phyloP scores from a whole-genome alignment of 2,797 vertebrate genomes.

The Graptemys geographica region DNA sequence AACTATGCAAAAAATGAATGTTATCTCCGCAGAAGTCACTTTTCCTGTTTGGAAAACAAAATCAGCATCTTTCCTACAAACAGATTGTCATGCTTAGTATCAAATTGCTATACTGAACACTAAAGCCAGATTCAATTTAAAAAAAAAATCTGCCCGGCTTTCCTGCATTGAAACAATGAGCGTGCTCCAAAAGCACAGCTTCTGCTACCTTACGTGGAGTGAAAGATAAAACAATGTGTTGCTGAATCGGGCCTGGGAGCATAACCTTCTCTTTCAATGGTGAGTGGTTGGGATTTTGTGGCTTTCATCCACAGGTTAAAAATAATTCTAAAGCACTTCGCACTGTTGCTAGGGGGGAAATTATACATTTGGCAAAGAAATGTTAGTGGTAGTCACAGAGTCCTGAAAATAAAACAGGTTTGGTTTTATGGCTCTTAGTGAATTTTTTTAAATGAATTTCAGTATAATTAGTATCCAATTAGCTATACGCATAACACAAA shows the following conservation, averaged over 20 bases:
- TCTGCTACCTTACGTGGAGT: conserved; percentile 1
- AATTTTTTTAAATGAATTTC: conserved; percentile 35
- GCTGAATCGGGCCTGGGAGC: conserved; percentile 12
- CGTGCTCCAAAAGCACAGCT: conserved; percentile 14
- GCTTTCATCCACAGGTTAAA: conserved; percentile 66
- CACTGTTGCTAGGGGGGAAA: conserved; percentile 69
- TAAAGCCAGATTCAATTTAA: conserved; percentile 31
- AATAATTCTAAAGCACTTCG: conserved; percentile 64
- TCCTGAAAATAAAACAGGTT: conserved; percentile 65
- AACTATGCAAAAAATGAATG: neutral
- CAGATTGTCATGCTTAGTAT: neutral
- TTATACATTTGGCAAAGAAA: conserved; percentile 59
- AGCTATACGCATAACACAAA: conserved; percentile 41
- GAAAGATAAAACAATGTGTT: conserved; percentile 8
- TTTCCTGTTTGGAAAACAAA: neutral
- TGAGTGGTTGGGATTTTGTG: neutral
- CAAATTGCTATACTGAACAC: neutral
- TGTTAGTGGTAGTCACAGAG: conserved; percentile 55
- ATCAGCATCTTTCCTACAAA: conserved; percentile 4
- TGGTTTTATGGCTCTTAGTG: conserved; percentile 32
- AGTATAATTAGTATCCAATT: conserved; percentile 44
- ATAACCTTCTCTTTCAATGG: conserved; percentile 50
- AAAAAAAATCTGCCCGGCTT: conserved; percentile 28
- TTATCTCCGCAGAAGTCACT: neutral
- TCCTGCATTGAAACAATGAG: neutral